Evolutionary conservation across 1,140 invertebrate species (phyloP).

Genomic region (Megalopta genalis): DNA sequence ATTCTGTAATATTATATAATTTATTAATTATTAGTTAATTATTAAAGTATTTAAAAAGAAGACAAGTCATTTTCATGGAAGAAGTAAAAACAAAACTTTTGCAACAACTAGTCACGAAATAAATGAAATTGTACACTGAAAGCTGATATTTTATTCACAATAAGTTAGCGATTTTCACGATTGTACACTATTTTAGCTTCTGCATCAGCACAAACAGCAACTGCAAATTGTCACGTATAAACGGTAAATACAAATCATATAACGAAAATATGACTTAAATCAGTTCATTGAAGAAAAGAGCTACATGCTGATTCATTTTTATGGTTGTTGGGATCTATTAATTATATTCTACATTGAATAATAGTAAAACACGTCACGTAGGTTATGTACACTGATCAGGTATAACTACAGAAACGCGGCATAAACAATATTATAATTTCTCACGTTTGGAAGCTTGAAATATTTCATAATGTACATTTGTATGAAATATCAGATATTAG

Average conservation of each 20-base stretch:
- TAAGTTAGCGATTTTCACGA: background rate
- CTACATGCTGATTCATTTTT: background rate
- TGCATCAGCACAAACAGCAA: background rate
- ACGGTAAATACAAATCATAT: background rate
- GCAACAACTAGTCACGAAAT: background rate
- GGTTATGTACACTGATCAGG: slow-evolving; percentile 66
- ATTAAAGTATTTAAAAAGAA: background rate
- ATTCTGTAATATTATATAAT: slow-evolving; percentile 69
- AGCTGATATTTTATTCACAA: background rate
- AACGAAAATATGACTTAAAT: slow-evolving; percentile 26
- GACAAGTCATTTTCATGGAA: background rate
- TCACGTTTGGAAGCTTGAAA: background rate
- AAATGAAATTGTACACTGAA: background rate
- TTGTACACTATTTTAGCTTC: background rate
- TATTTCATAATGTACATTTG: background rate
- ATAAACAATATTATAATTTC: slow-evolving; percentile 70
- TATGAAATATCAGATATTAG: background rate
- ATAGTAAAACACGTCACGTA: slow-evolving; percentile 34
- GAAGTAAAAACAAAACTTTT: background rate
- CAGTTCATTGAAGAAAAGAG: background rate
- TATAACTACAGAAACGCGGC: slow-evolving; percentile 59
- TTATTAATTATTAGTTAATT: slow-evolving; percentile 1
- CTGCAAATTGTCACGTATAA: background rate
- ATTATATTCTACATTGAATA: slow-evolving; percentile 11
- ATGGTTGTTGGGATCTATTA: background rate